phyloP scores from a whole-genome alignment of 2,797 vertebrate genomes.

The Uromys caudimaculatus region DNA sequence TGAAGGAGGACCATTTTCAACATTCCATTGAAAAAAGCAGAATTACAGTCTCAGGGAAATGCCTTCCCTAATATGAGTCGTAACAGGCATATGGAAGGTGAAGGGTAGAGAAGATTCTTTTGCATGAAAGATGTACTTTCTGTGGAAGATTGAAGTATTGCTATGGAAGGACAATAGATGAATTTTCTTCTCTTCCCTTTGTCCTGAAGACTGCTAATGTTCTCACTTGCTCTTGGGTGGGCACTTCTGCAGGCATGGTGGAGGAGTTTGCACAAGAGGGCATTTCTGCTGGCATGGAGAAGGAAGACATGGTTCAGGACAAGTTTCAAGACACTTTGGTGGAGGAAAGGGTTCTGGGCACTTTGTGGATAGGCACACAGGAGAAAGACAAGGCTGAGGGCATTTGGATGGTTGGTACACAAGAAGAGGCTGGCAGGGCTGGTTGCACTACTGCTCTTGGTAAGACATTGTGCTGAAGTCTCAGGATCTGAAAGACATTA shows the following conservation, averaged over 20 bases:
- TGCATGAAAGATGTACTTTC: neutral
- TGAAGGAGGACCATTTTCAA: neutral
- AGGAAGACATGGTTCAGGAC: neutral
- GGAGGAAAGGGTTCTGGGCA: neutral
- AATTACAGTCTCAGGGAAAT: neutral
- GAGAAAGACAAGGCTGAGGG: neutral
- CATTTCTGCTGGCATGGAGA: neutral
- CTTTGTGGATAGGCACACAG: neutral
- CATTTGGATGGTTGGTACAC: neutral
- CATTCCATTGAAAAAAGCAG: fast-evolving
- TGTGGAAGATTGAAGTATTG: neutral
- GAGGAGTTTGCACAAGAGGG: conserved; percentile 26
- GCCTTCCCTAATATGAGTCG: fast-evolving
- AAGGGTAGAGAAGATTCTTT: neutral
- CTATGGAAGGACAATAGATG: fast-evolving
- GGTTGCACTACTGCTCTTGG: conserved; percentile 74
- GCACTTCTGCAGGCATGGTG: conserved; percentile 41
- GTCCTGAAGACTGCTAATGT: neutral
- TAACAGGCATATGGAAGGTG: neutral
- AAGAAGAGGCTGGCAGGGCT: conserved; percentile 62
- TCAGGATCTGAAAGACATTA: conserved; percentile 55
- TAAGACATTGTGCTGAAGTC: conserved; percentile 62
- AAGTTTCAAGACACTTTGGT: neutral
- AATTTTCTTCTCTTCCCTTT: neutral
- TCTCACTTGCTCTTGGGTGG: conserved; percentile 58